Evolutionary conservation across 2,113 vertebrate species (phyloP), one percentile per base, ranked within the genome.

Genomic region (Acrocephalus arundinaceus): DNA sequence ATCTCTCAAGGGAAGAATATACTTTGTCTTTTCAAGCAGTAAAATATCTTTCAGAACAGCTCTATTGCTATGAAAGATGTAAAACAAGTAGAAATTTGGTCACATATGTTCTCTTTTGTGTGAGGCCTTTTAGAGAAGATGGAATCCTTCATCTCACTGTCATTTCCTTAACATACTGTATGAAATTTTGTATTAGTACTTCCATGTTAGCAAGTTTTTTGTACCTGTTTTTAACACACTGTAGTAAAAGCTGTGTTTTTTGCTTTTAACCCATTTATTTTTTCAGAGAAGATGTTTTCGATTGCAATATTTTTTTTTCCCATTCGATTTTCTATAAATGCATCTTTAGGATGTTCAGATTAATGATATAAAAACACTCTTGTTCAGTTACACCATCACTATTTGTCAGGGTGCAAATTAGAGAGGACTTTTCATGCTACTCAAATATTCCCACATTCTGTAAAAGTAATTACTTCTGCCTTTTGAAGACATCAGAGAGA

Each of bases 261-360:
- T 80, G 25, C 9, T 14, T 80, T 65, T 57, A 55, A 37, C 5
- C 2, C 0, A 2, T 48, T 89, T 66, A 31, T 18, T n/a, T 43
- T 92, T 83, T 90, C 75, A 76, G 31, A 54, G 43, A 84, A 37
- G 10, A 45, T 78, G 1, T 41, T 81, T 46, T 43, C 37, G 14
- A 23, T 31, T 52, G 14, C 41, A 57, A 24, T 68, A 66, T 17
- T 57, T 17, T 27, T 28, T 57, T 51, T 5, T 18, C 17, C 19
- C 0, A 0, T 12, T 37, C 3, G 49, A 48, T 79, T 67, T 79
- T 51, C 23, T 48, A 0, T 49, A 84, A 39, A 7, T 55, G 6
- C 14, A 17, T 43, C 3, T 71, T 89, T 58, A 63, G 24, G 14
- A 62, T 77, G 16, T 82, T 67, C 13, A 17, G 7, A 58, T 49